Evolutionary conservation across 2,888 invertebrate species (phyloP).

Genomic region (Neria commutata): DNA sequence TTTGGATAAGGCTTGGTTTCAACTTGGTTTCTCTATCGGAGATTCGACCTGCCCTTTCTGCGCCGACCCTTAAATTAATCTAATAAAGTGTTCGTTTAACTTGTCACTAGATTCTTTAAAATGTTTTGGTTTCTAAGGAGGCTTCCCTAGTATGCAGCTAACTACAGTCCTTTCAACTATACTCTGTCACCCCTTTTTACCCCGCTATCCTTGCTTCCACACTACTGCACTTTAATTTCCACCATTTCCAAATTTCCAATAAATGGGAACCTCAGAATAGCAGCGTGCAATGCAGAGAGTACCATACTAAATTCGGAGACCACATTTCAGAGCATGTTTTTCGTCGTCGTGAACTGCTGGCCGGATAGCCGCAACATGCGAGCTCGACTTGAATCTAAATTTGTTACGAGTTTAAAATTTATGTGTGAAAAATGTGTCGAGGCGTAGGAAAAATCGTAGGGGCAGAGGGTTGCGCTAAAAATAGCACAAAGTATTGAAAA

Average conservation of each 20-base stretch:
- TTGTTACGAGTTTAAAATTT: conserved; percentile 6
- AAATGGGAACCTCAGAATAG: too few species aligned
- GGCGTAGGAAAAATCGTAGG: background rate
- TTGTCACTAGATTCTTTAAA: too few species aligned
- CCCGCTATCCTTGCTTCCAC: background rate
- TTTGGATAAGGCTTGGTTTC: too few species aligned
- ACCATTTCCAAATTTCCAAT: too few species aligned
- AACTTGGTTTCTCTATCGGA: too few species aligned
- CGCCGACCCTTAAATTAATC: too few species aligned
- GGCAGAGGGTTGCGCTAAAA: background rate
- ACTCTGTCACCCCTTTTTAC: background rate
- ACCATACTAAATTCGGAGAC: conserved; percentile 6
- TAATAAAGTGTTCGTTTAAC: too few species aligned
- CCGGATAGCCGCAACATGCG: conserved; percentile 9
- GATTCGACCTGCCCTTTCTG: too few species aligned
- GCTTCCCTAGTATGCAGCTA: too few species aligned
- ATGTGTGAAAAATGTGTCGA: background rate
- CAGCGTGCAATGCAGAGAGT: too few species aligned
- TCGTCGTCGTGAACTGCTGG: background rate
- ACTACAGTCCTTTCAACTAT: background rate
- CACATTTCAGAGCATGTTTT: conserved; percentile 1
- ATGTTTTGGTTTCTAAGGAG: too few species aligned
- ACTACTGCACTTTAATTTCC: background rate
- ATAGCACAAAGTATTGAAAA: background rate
- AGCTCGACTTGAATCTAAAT: conserved; percentile 4